Evolutionary conservation across 2,113 vertebrate species (phyloP).

Genomic region (Phaethon lepturus): DNA sequence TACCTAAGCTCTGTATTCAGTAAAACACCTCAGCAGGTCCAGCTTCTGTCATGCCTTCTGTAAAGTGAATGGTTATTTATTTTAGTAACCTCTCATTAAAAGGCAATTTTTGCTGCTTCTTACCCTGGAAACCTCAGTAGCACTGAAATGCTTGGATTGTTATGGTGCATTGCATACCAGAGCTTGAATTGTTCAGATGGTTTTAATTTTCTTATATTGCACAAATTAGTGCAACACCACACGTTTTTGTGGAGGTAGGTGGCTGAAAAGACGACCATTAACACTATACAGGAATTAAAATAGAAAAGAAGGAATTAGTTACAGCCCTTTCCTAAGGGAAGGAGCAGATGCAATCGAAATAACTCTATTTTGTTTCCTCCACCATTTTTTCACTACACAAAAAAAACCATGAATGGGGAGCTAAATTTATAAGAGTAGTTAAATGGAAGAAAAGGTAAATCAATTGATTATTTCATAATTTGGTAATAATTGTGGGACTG

Average conservation of each 20-base stretch:
- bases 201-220: neutral
- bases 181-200: neutral
- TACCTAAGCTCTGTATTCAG: neutral
- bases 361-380: neutral
- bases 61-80: slow-evolving; percentile 1
- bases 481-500: neutral
- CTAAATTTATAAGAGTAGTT: neutral
- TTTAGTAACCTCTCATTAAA: neutral
- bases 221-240: neutral
- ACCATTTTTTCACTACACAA: neutral
- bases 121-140: neutral
- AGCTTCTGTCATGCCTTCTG: slow-evolving; percentile 13
- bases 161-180: neutral
- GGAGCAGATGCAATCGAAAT: neutral
- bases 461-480: neutral
- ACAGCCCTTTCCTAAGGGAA: neutral
- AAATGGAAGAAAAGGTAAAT: neutral
- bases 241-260: neutral
- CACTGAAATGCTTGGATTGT: neutral
- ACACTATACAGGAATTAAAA: neutral
- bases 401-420: neutral
- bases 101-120: neutral
- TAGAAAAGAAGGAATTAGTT: neutral
- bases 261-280: neutral
- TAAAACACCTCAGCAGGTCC: neutral